Conservation (phyloP, 2,888 invertebrate genomes). For the Lasiommata megera region DNA sequence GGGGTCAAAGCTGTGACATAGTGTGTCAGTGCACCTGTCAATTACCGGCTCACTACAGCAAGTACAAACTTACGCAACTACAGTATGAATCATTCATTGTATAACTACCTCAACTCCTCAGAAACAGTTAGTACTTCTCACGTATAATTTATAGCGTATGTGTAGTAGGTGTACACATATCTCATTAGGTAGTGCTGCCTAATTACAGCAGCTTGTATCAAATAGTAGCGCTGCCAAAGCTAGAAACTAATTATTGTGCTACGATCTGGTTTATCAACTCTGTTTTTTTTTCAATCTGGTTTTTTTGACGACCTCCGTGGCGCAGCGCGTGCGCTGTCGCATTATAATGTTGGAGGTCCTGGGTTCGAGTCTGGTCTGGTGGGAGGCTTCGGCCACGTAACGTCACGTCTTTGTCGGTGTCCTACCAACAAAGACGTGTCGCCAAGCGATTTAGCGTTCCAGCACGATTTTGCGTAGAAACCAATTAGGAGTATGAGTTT, state of each 20-base stretch:
- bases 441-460: no score
- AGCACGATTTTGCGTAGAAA: no score
- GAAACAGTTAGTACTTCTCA: conserved; percentile 2
- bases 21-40: conserved; percentile 28
- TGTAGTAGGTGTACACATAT: background rate
- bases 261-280: no score
- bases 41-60: conserved; percentile 23
- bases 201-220: background rate
- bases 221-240: background rate
- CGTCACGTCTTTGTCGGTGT: no score
- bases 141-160: background rate
- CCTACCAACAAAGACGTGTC: no score
- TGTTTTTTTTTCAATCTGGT: no score
- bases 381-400: no score
- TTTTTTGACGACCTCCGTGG: no score
- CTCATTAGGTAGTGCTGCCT: background rate
- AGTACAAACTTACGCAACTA: conserved; percentile 23
- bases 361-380: no score
- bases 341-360: no score
- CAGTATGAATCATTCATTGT: conserved; percentile 29
- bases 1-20: background rate
- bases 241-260: background rate
- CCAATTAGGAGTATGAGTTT: no score
- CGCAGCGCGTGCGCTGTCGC: no score
- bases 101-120: conserved; percentile 15